phyloP scores from a whole-genome alignment of 2,113 vertebrate species.

The Patagioenas fasciata region DNA sequence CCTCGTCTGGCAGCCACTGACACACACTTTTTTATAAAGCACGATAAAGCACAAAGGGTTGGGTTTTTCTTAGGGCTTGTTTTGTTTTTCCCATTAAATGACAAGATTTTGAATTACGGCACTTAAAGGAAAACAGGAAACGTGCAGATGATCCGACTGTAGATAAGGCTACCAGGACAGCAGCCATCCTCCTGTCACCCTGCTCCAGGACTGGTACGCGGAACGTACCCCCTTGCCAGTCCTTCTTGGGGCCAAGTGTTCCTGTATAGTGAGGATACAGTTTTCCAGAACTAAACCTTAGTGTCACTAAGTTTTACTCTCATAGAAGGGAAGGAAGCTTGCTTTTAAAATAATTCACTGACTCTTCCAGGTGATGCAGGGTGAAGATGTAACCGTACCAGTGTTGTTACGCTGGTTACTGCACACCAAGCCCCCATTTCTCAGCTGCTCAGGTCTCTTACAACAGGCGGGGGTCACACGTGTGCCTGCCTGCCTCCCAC shows the following conservation, averaged over 20 bases:
- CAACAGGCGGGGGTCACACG: not conserved
- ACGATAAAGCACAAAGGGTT: not conserved
- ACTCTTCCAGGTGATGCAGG: not conserved
- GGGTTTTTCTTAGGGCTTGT: no score
- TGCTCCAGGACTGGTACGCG: not conserved
- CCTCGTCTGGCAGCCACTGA: not conserved
- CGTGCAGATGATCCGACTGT: not conserved
- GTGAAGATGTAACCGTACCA: not conserved
- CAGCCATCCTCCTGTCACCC: not conserved
- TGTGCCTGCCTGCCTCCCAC: not conserved
- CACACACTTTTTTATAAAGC: not conserved
- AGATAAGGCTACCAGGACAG: not conserved
- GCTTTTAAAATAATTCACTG: not conserved
- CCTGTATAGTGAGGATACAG: not conserved
- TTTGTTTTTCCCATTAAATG: not conserved
- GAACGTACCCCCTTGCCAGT: not conserved
- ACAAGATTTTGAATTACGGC: not conserved
- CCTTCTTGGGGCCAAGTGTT: not conserved
- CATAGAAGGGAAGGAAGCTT: not conserved
- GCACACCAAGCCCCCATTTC: not conserved
- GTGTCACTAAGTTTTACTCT: not conserved
- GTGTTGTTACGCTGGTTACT: not conserved
- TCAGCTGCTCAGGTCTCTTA: not conserved
- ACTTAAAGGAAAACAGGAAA: not conserved
- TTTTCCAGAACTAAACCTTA: not conserved